A percentile compares a stretch with the other conserved stretches of the same genome.
These are phyloP conservation scores for Pangasius krempfi DNA, from an alignment of 2,797 vertebrate species.

Conservation along the genomic window DNA sequence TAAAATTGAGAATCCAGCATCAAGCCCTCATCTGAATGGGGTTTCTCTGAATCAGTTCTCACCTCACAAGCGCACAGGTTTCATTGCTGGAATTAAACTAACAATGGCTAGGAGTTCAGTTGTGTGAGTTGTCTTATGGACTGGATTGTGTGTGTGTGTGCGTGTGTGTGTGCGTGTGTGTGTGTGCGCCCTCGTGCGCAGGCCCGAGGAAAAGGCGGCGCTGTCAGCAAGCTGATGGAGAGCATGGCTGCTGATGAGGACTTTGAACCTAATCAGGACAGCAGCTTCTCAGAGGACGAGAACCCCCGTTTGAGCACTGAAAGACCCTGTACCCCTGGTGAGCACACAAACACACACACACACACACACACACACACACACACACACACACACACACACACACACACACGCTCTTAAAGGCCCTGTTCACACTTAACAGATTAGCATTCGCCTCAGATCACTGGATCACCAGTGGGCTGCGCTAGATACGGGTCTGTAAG, in stretches of 20 bases:
- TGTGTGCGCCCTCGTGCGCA: conserved; percentile 49
- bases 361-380: neutral
- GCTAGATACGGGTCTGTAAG: neutral
- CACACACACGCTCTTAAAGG: neutral
- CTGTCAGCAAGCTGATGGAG: conserved; percentile 97
- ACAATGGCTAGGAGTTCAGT: conserved; percentile 34
- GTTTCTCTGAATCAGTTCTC: conserved; percentile 14
- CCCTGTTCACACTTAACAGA: neutral
- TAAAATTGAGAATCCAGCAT: conserved; percentile 26
- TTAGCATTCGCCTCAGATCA: neutral
- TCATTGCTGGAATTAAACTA: conserved; percentile 35
- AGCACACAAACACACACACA: conserved; percentile 43
- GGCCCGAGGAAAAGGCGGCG: conserved; percentile 87
- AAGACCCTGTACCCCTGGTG: conserved; percentile 85
- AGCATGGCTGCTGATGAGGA: conserved; percentile 98
- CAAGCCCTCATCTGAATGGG: conserved; percentile 54
- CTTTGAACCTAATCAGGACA: conserved; percentile 97
- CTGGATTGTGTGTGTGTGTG: neutral
- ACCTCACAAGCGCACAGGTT: neutral
- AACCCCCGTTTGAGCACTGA: conserved; percentile 78
- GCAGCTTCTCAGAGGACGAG: conserved; percentile 97
- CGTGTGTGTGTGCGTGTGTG: neutral
- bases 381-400: neutral
- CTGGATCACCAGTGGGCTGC: neutral
- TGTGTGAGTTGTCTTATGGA: neutral